Conservation (phyloP, 2,888 invertebrate genomes). For the Calliopum simillimum region DNA sequence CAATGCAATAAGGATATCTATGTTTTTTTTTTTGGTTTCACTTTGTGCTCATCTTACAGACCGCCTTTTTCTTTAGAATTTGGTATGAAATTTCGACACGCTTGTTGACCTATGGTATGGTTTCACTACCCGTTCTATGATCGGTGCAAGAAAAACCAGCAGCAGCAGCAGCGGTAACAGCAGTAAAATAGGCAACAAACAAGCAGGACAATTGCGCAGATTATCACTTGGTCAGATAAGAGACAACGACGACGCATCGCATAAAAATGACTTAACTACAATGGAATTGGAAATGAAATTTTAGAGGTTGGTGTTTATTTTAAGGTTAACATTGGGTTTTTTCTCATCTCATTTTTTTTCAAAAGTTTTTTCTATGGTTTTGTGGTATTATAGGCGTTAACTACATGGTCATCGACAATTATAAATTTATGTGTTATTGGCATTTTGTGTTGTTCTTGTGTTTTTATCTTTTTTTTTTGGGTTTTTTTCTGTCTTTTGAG, state of each 20-base stretch:
- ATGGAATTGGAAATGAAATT: not conserved
- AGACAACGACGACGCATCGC: not conserved
- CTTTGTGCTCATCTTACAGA: conserved; percentile 30
- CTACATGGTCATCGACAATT: conserved; percentile 31
- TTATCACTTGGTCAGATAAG: conserved; percentile 32
- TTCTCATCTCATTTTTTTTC: not conserved
- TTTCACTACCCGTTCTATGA: conserved; percentile 7
- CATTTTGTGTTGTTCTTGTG: conserved; percentile 16
- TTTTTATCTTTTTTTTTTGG: conserved; percentile 1
- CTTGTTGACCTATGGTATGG: not conserved
- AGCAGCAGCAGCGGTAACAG: not conserved
- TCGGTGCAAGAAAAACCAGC: not conserved
- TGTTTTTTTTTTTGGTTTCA: not conserved
- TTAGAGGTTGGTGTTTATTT: conserved; percentile 25
- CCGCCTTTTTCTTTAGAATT: conserved; percentile 35
- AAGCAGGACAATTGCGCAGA: conserved; percentile 23
- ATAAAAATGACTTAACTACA: conserved; percentile 33
- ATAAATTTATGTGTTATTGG: conserved; percentile 25
- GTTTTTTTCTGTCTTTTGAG: not conserved
- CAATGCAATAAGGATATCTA: not conserved
- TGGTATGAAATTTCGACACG: conserved; percentile 9
- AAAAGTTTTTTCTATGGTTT: not conserved
- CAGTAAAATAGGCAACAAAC: not conserved
- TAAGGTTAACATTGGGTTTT: conserved; percentile 16
- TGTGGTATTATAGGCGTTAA: conserved; percentile 25